Percentiles rank a stretch among this genome's conserved stretches.
Conservation (phyloP, 2,797 vertebrate species). For the Graptemys geographica region DNA sequence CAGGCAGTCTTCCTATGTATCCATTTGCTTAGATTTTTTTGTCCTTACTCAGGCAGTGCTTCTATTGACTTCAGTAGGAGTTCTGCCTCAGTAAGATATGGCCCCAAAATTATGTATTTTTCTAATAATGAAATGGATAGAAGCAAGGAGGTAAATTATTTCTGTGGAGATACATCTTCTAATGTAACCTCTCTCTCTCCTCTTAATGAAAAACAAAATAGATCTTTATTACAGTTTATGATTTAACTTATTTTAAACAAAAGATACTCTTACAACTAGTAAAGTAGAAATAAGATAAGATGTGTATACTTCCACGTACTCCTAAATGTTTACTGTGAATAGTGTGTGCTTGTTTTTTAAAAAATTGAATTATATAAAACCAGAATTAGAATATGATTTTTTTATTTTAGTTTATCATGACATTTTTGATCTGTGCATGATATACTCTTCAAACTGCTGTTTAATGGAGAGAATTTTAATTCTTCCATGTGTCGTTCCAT, state of each 20-base stretch:
- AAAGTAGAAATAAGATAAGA: not conserved
- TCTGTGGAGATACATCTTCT: not conserved
- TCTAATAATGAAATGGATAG: accelerated
- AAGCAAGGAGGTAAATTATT: not conserved
- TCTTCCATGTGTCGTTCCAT: not conserved
- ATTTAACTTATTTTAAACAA: not conserved
- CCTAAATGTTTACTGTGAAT: not conserved
- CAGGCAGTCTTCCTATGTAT: not conserved
- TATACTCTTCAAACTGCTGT: not conserved
- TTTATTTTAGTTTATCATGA: not conserved
- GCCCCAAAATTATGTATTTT: not conserved
- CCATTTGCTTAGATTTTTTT: accelerated
- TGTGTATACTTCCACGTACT: not conserved
- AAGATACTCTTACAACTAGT: not conserved
- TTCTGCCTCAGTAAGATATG: not conserved
- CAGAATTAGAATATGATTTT: not conserved
- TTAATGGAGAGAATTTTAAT: conserved; percentile 37
- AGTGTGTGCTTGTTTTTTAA: not conserved
- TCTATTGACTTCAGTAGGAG: accelerated
- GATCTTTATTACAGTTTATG: not conserved
- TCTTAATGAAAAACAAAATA: not conserved
- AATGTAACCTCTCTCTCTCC: not conserved
- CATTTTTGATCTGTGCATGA: not conserved
- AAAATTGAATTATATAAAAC: not conserved
- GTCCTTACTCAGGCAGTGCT: not conserved